Evolutionary conservation across 2,888 invertebrate species (phyloP).

Genomic region (Agrotis clavis): DNA sequence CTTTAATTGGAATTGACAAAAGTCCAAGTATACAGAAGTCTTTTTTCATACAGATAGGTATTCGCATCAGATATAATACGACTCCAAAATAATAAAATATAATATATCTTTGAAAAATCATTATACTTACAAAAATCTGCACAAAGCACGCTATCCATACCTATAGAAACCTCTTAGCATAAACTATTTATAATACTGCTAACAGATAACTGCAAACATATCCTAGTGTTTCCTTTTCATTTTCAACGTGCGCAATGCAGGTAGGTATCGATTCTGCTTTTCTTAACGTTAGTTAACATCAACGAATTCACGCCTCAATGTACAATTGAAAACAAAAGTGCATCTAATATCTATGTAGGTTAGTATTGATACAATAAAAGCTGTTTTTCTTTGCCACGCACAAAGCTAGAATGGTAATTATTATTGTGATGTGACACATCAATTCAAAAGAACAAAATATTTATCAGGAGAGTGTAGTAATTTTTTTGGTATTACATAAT

Average conservation of each 20-base stretch:
- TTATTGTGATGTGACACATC: no score
- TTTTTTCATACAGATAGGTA: not conserved
- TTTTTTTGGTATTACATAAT: no score
- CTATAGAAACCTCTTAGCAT: not conserved
- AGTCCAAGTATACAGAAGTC: no score
- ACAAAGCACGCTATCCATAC: no score
- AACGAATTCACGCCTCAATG: not conserved
- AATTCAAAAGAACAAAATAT: no score
- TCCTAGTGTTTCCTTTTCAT: constrained; percentile 6
- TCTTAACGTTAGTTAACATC: not conserved
- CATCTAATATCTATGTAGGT: not conserved
- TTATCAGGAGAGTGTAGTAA: no score
- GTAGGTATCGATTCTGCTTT: constrained; percentile 6
- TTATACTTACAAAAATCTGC: not conserved
- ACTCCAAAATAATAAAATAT: no score
- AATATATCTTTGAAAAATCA: not conserved
- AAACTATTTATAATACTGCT: not conserved
- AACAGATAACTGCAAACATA: not conserved
- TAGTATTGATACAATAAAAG: constrained; percentile 17
- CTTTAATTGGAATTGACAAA: no score
- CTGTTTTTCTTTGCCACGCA: not conserved
- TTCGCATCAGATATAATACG: not conserved
- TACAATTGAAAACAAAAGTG: constrained; percentile 18
- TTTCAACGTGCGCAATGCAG: constrained; percentile 24
- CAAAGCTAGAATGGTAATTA: no score